Evolutionary conservation across 2,113 vertebrate species (phyloP), one percentile per base, ranked within the genome.

Genomic region (Saimiri boliviensis): DNA sequence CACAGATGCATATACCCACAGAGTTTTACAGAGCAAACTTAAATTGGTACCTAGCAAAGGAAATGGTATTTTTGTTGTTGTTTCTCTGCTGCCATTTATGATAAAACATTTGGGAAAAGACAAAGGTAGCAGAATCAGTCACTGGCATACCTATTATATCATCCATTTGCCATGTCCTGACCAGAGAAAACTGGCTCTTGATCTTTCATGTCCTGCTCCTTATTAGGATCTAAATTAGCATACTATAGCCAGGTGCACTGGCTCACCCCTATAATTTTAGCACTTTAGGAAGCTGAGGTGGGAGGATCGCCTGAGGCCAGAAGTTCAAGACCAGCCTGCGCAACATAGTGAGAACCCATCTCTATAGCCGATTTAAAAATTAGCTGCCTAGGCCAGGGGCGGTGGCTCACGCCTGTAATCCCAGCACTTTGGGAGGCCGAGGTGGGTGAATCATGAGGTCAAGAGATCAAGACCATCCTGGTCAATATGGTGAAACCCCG

Each of bases 71-170:
- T 89, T 73, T 85, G 49, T 77, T 71, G 40, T 45, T 73, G 17
- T 81, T 91, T 85, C 79, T 56, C 90, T 40, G 14, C 19, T 94
- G 47, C 54, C 1, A 6, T 68, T 86, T 85, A 87, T 58, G 6
- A 79, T 45, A 25, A 17, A 86, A 95, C 35, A 47, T 37, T 94
- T 81, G 79, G 71, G 60, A 23, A 91, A 95, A 93, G 54, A 86
- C 30, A 82, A 0, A 27, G 12, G 74, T 52, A 58, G 68, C 37
- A 93, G 60, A 66, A 60, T 94, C 70, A 82, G 32, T 85, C 52
- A 90, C 74, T 60, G 77, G 16, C 66, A 89, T 12, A 86, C 19
- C 30, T n/a, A 58, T 42, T n/a, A 13, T 58, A 37, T 42, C 86
- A 74, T 20, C 30, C 47, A 88, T 10, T 54, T 58, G 79, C 49